phyloP scores from a whole-genome alignment of 2,797 vertebrate species.

The Poeciliopsis turneri region DNA sequence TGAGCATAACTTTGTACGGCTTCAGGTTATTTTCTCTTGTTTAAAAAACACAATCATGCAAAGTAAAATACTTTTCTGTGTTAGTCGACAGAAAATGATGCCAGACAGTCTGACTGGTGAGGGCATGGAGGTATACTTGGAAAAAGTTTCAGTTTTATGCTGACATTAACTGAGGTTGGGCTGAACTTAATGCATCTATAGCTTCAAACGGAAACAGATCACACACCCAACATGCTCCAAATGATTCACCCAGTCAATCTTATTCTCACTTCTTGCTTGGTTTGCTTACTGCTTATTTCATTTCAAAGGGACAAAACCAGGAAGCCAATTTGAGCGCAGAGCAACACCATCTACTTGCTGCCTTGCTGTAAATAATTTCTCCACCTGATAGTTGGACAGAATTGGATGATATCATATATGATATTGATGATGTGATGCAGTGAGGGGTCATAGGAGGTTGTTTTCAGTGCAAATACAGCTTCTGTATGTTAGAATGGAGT shows the following conservation, averaged over 20 bases:
- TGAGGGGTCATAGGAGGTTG: conserved; percentile 44
- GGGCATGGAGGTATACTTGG: background rate
- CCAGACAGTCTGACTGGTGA: background rate
- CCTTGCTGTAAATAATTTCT: conserved; percentile 47
- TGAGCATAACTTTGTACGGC: background rate
- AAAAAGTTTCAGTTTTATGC: background rate
- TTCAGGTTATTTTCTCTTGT: background rate
- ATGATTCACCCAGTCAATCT: conserved; percentile 15
- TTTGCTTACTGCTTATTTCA: conserved; percentile 34
- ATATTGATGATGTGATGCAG: conserved; percentile 17
- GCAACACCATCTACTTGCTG: conserved; percentile 46
- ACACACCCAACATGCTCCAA: background rate
- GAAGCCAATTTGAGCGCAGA: conserved; percentile 32
- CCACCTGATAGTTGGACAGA: conserved; percentile 53
- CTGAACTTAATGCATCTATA: background rate
- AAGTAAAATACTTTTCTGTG: background rate
- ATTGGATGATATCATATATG: conserved; percentile 27
- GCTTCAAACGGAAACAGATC: background rate
- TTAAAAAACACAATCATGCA: background rate
- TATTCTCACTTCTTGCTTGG: conserved; percentile 12
- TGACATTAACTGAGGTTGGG: background rate
- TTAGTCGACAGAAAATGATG: background rate
- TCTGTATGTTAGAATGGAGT: conserved; percentile 41
- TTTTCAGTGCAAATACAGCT: conserved; percentile 49
- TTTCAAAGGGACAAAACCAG: conserved; percentile 40